A percentile compares a stretch with the other conserved stretches of the same genome.
phyloP scores from a whole-genome alignment of 2,888 invertebrate genomes.

The Oscheius sp. region DNA sequence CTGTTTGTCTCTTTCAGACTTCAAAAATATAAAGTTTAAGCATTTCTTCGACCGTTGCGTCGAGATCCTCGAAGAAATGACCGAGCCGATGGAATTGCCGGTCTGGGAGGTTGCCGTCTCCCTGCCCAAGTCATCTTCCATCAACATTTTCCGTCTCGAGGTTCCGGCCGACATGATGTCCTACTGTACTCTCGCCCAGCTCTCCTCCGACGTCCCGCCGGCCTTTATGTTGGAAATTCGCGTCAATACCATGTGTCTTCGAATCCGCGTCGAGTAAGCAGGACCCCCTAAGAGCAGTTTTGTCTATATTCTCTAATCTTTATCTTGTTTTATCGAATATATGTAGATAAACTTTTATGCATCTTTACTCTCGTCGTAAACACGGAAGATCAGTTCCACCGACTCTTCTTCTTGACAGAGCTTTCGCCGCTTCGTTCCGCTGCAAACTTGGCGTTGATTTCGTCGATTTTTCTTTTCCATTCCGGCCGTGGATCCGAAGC shows the following conservation, averaged over 20 bases:
- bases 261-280: no score
- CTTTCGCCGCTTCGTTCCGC: not conserved
- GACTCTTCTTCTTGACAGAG: constrained; percentile 18
- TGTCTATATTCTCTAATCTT: no score
- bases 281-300: no score
- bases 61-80: constrained; percentile 11
- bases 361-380: no score
- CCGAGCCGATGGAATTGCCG: not conserved
- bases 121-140: not conserved
- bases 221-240: no score
- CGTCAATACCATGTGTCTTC: no score
- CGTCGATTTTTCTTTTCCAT: constrained; percentile 63
- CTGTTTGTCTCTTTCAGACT: not conserved
- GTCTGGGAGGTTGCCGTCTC: constrained; percentile 6
- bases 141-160: no score
- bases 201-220: no score
- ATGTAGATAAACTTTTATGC: no score
- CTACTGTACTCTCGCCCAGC: no score
- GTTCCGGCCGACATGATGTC: no score
- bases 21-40: not conserved
- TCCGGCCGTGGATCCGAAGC: constrained; percentile 65
- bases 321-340: no score
- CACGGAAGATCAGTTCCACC: constrained; percentile 18
- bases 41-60: not conserved
- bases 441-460: constrained; percentile 47